Evolutionary conservation across 2,113 vertebrate genomes (phyloP).

Genomic region (Lagopus muta): DNA sequence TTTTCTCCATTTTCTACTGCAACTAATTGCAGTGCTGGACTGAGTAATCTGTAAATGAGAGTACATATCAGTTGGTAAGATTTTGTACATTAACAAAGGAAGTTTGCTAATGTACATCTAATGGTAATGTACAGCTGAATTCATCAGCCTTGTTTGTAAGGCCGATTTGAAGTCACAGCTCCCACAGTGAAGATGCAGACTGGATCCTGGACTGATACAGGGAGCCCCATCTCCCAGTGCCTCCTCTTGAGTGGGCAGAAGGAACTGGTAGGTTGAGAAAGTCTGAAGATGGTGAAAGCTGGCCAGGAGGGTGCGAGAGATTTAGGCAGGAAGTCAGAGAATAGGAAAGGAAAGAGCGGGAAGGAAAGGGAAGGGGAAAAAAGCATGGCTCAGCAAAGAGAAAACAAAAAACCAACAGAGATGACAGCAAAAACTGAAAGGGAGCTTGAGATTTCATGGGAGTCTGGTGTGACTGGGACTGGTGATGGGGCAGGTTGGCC

Average conservation of each 20-base stretch:
- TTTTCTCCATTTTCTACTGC: not conserved
- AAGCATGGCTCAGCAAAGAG: not conserved
- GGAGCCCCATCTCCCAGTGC: not conserved
- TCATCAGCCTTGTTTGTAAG: not conserved
- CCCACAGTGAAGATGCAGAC: not conserved
- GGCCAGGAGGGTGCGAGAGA: not conserved
- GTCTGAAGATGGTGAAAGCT: not conserved
- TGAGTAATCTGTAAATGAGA: not conserved
- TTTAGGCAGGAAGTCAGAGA: not conserved
- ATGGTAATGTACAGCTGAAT: not conserved
- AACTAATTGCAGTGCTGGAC: not conserved
- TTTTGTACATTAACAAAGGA: not conserved
- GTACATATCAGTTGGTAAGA: not conserved
- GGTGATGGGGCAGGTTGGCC: not conserved
- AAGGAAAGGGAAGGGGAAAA: not conserved
- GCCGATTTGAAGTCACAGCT: not conserved
- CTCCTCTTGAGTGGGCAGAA: not conserved
- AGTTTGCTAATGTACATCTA: not conserved
- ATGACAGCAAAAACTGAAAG: not conserved
- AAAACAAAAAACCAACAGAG: not conserved
- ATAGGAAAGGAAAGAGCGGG: not conserved
- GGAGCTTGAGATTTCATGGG: not conserved
- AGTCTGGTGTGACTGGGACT: not conserved
- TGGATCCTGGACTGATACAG: not conserved
- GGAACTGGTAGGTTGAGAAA: rapidly evolving